Evolutionary conservation across 53 echinoderm and acorn worm species (phyloP).

Genomic region (Glandiceps talaboti): DNA sequence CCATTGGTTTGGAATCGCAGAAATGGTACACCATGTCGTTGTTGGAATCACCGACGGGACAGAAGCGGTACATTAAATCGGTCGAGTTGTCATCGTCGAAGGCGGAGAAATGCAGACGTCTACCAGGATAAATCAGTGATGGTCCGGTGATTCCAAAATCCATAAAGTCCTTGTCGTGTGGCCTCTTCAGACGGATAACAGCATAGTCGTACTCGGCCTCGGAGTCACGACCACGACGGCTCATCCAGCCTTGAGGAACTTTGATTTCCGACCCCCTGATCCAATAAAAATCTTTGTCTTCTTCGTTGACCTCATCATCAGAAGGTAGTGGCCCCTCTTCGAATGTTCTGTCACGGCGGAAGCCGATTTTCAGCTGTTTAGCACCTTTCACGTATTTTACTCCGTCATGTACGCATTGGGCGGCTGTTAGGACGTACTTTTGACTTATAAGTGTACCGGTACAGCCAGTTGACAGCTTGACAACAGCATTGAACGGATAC

Average conservation of each 20-base stretch:
- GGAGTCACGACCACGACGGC: not conserved
- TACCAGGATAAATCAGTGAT: conserved; percentile 40
- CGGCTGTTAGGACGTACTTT: conserved; percentile 67
- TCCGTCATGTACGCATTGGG: conserved; percentile 81
- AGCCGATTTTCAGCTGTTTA: conserved; percentile 37
- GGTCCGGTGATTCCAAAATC: conserved; percentile 47
- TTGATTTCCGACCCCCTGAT: conserved; percentile 60
- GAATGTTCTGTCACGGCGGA: conserved; percentile 28
- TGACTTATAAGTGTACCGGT: conserved; percentile 57
- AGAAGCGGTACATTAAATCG: conserved; percentile 61
- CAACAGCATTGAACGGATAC: conserved; percentile 57
- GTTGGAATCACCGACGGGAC: conserved; percentile 44
- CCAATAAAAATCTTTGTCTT: conserved; percentile 42
- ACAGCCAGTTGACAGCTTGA: conserved; percentile 60
- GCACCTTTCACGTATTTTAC: conserved; percentile 24
- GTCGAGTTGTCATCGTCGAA: conserved; percentile 44
- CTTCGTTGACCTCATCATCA: conserved; percentile 17
- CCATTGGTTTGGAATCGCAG: conserved; percentile 56
- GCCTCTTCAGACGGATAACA: conserved; percentile 47
- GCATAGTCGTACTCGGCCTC: conserved; percentile 66
- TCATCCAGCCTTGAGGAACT: conserved; percentile 57
- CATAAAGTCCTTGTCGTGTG: conserved; percentile 38
- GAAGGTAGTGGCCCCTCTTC: conserved; percentile 2
- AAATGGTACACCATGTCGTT: conserved; percentile 53
- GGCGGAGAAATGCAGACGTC: conserved; percentile 51